phyloP scores from a whole-genome alignment of 2,113 vertebrate species.

The Sus scrofa region T2T-Sscrofa CM000813.6:36047501-36048000 shows the following conservation, averaged over 20 bases:
- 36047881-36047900: neutral
- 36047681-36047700: neutral
- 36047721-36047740: neutral
- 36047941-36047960: conserved; percentile 31
- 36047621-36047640: neutral
- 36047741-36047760: neutral
- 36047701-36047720: neutral
- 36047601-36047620: conserved; percentile 20
- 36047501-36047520: conserved; percentile 17
- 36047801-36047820: neutral
- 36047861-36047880: neutral
- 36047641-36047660: conserved; percentile 47
- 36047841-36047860: neutral
- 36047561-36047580: neutral
- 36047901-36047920: conserved; percentile 26
- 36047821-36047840: no score
- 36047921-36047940: neutral
- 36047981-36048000: neutral
- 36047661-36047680: neutral
- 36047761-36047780: conserved; percentile 33
- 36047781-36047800: neutral
- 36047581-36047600: neutral
- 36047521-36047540: conserved; percentile 42
- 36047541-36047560: conserved; percentile 24
- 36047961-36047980: conserved; percentile 2